Percentiles rank a stretch among this genome's conserved stretches.
Conservation (phyloP, 2,888 invertebrate species). For the Oscheius sp. region DNA sequence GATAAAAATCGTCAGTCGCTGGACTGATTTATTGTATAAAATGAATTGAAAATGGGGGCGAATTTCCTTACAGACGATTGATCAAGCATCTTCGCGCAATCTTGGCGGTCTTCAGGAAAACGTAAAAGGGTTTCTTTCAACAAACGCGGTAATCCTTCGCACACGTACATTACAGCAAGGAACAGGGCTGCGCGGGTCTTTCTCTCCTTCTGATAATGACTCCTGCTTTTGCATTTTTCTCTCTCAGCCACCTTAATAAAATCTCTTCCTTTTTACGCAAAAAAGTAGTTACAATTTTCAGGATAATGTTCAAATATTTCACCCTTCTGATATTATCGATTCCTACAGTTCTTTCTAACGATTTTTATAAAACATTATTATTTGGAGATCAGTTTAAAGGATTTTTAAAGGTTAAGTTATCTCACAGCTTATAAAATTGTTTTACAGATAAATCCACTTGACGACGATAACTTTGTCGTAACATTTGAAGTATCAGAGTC, state of each 20-base stretch:
- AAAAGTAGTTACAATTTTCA: neutral
- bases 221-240: constrained; percentile 17
- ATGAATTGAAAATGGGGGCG: too few species aligned
- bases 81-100: too few species aligned
- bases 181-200: constrained; percentile 23
- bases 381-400: constrained; percentile 57
- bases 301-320: constrained; percentile 15
- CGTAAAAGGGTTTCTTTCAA: too few species aligned
- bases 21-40: too few species aligned
- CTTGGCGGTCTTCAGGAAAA: constrained; percentile 18
- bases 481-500: constrained; percentile 45
- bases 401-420: constrained; percentile 49
- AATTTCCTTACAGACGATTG: too few species aligned
- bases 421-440: neutral
- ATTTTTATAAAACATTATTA: constrained; percentile 42
- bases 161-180: constrained; percentile 28
- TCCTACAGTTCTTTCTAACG: neutral
- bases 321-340: neutral
- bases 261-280: constrained; percentile 15
- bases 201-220: constrained; percentile 21
- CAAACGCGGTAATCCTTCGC: constrained; percentile 27
- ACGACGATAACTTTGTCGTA: constrained; percentile 48
- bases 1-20: too few species aligned
- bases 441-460: constrained; percentile 40
- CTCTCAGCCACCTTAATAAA: neutral